Base-by-base conservation (phyloP, 2,888 invertebrate genomes). In the Standfussiana lucernea region DNA sequence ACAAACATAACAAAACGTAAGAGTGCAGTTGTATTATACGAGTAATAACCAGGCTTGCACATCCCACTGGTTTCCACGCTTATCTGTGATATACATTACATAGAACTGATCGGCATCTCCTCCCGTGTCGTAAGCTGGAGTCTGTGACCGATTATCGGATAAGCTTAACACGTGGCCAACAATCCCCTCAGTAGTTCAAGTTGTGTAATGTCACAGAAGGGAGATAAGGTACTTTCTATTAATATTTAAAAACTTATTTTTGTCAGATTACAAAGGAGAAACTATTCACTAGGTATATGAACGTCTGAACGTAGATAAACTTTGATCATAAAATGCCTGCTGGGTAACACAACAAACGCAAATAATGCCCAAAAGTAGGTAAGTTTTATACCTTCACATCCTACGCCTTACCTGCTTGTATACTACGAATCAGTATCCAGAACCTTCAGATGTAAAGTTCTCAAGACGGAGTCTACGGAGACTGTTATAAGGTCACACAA, bases 401-500 rank as follows among this genome's bases (percentile, higher is more conserved):
- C 11, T 47, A 28, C 15, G 37, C 15, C 35, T 50, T 35, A 21
- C 47, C 21, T 32, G 42, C 61, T 45, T 35, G 56, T 28, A 18
- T 71, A n/a, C 35, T 79, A 56, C 37, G 21, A 74, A 79, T 70
- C 73, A 64, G 21, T 68, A 61, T 80, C 71, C 68, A 77, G 74
- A 75, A 86, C 74, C 76, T 84, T 86, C 72, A 64, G 53, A 59
- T 79, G 71, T 82, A 77, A 84, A 84, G 77, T 85, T 83, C 73
- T 68, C 68, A 73, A 64, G 70, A 61, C 81, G 35, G 47, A 76
- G 77, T 73, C 77, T 72, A 65, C 85, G 65, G 64, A 77, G 85
- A 85, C 78, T 85, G 74, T 74, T 72, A 62, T 82, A 84, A 84
- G 83, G 83, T 84, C 83, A 84, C 50, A 84, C 83, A 82, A 85